Percentiles rank a stretch among this genome's conserved stretches.
Evolutionary conservation across 1,140 invertebrate species (phyloP).

Genomic region (Anastrepha obliqua): DNA sequence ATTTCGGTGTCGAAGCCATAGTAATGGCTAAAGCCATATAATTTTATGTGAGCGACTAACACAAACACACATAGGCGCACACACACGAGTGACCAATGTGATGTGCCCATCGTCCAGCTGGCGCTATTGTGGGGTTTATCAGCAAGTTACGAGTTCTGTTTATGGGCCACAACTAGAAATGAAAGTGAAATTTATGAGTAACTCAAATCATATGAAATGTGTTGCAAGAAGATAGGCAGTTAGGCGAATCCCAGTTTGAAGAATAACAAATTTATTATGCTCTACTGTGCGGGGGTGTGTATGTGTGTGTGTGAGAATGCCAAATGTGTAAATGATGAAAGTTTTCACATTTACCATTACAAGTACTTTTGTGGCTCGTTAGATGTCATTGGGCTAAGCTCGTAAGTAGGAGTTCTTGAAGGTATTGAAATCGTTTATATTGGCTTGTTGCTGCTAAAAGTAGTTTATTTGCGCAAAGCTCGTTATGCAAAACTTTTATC

Average conservation of each 20-base stretch:
- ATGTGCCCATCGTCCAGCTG: too few species aligned
- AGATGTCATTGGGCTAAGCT: not conserved
- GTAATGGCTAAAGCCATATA: too few species aligned
- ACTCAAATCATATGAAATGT: not conserved
- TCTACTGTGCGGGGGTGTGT: not conserved
- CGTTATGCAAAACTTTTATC: too few species aligned
- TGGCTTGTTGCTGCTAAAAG: not conserved
- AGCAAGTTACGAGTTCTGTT: too few species aligned
- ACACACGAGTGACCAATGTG: not conserved
- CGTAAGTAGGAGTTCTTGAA: not conserved
- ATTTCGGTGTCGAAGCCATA: not conserved
- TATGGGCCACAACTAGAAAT: not conserved
- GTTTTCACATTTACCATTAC: conserved; percentile 14
- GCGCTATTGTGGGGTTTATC: too few species aligned
- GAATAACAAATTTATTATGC: not conserved
- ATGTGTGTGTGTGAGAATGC: not conserved
- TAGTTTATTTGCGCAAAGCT: too few species aligned
- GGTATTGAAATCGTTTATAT: not conserved
- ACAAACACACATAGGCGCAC: not conserved
- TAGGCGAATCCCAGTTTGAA: not conserved
- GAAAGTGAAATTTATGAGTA: not conserved
- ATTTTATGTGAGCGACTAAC: too few species aligned
- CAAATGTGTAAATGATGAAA: not conserved
- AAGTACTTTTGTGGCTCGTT: conserved; percentile 1
- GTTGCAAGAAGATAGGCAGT: not conserved